phyloP scores from a whole-genome alignment of 2,113 vertebrate genomes.

The Cebus imitator region DNA sequence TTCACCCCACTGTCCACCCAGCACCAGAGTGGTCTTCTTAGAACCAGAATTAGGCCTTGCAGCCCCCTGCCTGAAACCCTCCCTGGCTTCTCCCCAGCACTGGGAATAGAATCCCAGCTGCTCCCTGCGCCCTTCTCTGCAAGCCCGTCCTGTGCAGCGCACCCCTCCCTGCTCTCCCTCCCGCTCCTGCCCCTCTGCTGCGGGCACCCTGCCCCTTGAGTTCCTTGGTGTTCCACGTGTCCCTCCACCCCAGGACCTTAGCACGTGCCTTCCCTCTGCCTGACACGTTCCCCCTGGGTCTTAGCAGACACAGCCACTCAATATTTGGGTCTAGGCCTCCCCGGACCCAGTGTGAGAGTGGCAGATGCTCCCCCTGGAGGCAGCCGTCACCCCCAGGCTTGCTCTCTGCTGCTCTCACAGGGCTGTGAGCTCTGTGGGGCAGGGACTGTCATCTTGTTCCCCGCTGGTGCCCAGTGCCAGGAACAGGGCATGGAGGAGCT shows the following conservation, averaged over 20 bases:
- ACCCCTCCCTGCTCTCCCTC: background rate
- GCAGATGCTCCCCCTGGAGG: background rate
- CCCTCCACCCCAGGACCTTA: background rate
- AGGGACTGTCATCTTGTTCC: background rate
- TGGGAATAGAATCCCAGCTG: background rate
- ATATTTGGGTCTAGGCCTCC: background rate
- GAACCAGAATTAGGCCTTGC: background rate
- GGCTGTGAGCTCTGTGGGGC: background rate
- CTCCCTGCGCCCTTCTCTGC: rapidly evolving
- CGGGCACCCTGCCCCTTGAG: too few relatives aligned
- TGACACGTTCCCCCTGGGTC: background rate
- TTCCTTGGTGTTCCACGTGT: too few relatives aligned
- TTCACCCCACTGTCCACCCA: too few relatives aligned
- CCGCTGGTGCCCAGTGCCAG: too few relatives aligned
- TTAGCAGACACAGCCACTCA: background rate
- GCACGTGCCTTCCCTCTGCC: background rate
- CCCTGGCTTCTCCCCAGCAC: background rate
- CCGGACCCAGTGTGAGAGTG: background rate
- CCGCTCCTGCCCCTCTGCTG: background rate
- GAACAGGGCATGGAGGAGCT: background rate
- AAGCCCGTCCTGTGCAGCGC: too few relatives aligned
- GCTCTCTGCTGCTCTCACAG: too few relatives aligned
- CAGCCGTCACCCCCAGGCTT: background rate
- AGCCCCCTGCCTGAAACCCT: background rate
- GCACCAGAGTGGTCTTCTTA: background rate